These are phyloP conservation scores for Drosophila leonis DNA, from an alignment of 2,888 invertebrate genomes.

Conservation along the genomic window DNA sequence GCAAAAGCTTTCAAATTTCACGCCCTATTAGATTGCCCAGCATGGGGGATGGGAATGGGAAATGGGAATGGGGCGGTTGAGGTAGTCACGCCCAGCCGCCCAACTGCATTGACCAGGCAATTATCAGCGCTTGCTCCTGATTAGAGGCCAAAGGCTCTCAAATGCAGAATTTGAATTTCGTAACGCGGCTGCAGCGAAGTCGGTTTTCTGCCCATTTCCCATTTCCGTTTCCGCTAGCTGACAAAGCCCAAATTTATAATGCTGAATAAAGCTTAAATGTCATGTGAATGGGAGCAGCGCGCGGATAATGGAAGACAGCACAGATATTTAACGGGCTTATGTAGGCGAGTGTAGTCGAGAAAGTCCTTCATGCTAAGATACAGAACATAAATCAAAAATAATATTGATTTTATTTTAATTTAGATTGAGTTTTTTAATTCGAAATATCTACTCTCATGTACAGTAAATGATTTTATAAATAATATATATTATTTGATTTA, in stretches of 20 bases:
- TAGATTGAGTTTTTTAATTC: too few species aligned
- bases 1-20: constrained; percentile 55
- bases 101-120: constrained; percentile 34
- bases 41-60: neutral
- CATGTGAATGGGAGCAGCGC: neutral
- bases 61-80: neutral
- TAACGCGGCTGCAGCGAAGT: constrained; percentile 18
- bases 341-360: neutral
- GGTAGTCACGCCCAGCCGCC: neutral
- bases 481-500: too few species aligned
- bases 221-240: constrained; percentile 48
- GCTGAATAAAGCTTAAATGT: neutral
- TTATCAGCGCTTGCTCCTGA: constrained; percentile 37
- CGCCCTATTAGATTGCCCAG: constrained; percentile 50
- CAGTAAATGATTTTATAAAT: too few species aligned
- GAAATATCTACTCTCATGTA: too few species aligned
- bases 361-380: neutral
- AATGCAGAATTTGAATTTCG: constrained; percentile 16
- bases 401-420: neutral
- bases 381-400: neutral
- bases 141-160: constrained; percentile 26
- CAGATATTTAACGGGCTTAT: neutral
- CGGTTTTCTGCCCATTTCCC: constrained; percentile 35
- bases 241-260: constrained; percentile 15
- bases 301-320: neutral